These are phyloP conservation scores for Drosophila ogumai DNA, from an alignment of 1,140 invertebrate genomes.

Conservation along the genomic window DNA sequence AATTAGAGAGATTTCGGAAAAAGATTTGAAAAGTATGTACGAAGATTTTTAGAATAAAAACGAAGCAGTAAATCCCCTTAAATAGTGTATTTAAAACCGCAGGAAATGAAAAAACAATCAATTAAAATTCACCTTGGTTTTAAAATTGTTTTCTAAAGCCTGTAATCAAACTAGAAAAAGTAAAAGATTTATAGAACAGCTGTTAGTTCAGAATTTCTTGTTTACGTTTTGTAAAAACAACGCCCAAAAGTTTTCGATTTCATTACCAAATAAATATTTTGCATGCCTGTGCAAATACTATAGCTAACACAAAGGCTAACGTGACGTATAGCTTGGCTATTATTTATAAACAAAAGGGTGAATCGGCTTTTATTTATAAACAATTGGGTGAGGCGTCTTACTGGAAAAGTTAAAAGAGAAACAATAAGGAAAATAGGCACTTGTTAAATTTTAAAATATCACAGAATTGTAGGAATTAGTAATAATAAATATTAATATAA, in stretches of 20 bases:
- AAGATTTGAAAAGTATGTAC: not conserved
- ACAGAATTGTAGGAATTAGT: no score
- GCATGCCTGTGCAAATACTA: constrained; percentile 17
- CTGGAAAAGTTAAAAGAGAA: not conserved
- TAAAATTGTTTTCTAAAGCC: constrained; percentile 15
- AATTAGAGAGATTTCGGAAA: constrained; percentile 13
- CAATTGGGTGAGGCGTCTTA: not conserved
- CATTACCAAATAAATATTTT: constrained; percentile 37
- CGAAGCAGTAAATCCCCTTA: not conserved
- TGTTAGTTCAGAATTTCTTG: constrained; percentile 35
- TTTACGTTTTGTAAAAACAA: constrained; percentile 48
- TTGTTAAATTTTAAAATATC: no score
- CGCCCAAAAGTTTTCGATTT: constrained; percentile 34
- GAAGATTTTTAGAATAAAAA: not conserved
- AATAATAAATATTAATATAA: no score
- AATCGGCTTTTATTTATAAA: constrained; percentile 17
- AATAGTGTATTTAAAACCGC: not conserved
- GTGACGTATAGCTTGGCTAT: constrained; percentile 12
- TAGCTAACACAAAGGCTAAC: not conserved
- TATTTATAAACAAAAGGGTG: constrained; percentile 15
- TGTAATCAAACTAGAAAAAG: constrained; percentile 11
- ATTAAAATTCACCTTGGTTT: constrained; percentile 34
- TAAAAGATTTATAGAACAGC: constrained; percentile 41
- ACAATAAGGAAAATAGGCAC: not conserved
- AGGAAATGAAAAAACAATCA: not conserved